Percentiles rank a stretch among this genome's conserved stretches.
phyloP scores from a whole-genome alignment of 2,113 vertebrate species.

The Phalacrocorax brasilianus region DNA sequence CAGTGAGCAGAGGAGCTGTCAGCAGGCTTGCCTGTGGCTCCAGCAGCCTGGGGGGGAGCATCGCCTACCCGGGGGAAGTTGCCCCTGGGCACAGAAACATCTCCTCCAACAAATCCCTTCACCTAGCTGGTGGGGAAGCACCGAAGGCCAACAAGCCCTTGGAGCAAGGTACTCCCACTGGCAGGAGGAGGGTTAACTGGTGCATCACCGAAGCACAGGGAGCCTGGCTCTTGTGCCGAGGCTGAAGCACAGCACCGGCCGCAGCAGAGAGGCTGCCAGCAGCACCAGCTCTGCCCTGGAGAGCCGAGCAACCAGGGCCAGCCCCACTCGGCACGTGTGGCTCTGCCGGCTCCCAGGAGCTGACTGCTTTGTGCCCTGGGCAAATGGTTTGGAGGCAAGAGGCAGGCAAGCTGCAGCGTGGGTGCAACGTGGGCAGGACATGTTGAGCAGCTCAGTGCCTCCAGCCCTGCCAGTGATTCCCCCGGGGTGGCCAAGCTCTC shows the following conservation, averaged over 20 bases:
- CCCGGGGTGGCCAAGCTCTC: neutral
- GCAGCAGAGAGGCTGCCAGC: neutral
- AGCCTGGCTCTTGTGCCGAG: fast-evolving
- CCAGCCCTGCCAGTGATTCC: neutral
- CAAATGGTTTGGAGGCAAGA: neutral
- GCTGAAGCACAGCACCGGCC: neutral
- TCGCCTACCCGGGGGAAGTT: fast-evolving
- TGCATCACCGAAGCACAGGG: fast-evolving
- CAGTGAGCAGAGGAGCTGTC: neutral
- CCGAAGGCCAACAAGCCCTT: neutral
- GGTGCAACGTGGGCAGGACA: fast-evolving
- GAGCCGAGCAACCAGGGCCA: neutral
- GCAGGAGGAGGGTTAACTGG: neutral
- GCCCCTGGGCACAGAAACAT: neutral
- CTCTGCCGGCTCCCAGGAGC: neutral
- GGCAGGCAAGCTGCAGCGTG: neutral
- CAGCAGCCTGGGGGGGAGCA: neutral
- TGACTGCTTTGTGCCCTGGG: neutral
- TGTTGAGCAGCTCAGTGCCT: neutral
- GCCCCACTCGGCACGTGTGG: fast-evolving
- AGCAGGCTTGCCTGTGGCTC: neutral
- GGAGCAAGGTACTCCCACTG: neutral
- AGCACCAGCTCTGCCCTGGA: fast-evolving
- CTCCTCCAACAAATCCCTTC: neutral
- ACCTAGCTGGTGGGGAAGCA: neutral